These are phyloP conservation scores for Hypomecis atomaria DNA, from an alignment of 2,888 invertebrate genomes.

Conservation along the genomic window DNA sequence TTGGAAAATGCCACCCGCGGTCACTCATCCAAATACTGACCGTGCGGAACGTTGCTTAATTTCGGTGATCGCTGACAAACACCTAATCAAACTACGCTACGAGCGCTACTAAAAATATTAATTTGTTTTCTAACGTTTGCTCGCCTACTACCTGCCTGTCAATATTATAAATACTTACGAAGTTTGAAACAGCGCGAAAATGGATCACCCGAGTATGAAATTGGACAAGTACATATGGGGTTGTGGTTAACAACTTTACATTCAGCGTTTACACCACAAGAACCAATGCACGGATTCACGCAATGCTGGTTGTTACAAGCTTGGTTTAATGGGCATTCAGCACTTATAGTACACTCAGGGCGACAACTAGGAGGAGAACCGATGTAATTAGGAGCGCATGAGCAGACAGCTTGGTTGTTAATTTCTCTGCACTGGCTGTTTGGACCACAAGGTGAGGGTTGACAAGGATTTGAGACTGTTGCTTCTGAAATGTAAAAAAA, in stretches of 20 bases:
- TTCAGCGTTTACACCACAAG: conserved; percentile 88
- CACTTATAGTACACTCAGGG: conserved; percentile 89
- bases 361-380: conserved; percentile 88
- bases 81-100: too few species aligned
- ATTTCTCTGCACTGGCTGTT: conserved; percentile 86
- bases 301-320: conserved; percentile 90
- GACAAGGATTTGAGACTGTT: conserved; percentile 83
- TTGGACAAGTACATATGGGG: conserved; percentile 89
- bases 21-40: too few species aligned
- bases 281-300: conserved; percentile 89
- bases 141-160: too few species aligned
- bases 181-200: conserved; percentile 85
- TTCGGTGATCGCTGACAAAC: too few species aligned
- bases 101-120: too few species aligned
- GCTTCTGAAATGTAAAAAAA: conserved; percentile 73
- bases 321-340: conserved; percentile 88
- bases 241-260: conserved; percentile 92
- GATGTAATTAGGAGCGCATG: conserved; percentile 86
- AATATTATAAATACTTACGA: conserved; percentile 67
- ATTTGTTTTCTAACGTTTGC: too few species aligned
- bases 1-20: too few species aligned
- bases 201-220: conserved; percentile 87
- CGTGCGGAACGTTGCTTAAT: too few species aligned
- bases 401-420: conserved; percentile 88
- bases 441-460: conserved; percentile 87